Conservation (phyloP, 2,888 invertebrate species). For the Hyles lineata region DNA sequence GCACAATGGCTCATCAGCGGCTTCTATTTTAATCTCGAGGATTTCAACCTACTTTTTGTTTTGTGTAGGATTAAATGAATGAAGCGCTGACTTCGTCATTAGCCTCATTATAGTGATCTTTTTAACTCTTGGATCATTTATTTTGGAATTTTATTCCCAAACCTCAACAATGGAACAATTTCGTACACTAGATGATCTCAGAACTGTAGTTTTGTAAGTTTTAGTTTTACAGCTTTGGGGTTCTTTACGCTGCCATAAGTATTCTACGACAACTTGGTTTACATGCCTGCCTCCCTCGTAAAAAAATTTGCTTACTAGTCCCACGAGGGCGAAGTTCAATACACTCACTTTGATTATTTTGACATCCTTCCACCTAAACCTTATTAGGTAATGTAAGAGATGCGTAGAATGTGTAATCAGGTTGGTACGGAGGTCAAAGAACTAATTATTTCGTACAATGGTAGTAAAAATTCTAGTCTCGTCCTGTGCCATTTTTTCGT, state of each 20-base stretch:
- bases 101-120: not conserved
- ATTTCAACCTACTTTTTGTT: too few species aligned
- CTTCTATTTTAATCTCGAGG: too few species aligned
- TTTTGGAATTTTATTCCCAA: not conserved
- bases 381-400: not conserved
- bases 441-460: not conserved
- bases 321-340: not conserved
- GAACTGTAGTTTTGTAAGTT: too few species aligned
- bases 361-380: constrained; percentile 19
- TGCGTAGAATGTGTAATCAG: not conserved
- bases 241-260: too few species aligned
- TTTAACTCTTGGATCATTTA: not conserved
- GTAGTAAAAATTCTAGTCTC: not conserved
- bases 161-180: too few species aligned
- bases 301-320: too few species aligned
- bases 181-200: too few species aligned
- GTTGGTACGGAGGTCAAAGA: not conserved
- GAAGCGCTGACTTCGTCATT: constrained; percentile 3
- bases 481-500: not conserved
- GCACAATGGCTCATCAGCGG: too few species aligned
- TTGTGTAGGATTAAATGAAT: not conserved
- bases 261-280: too few species aligned
- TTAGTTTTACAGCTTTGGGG: too few species aligned
- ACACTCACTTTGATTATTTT: not conserved
- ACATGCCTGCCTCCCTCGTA: too few species aligned